Evolutionary conservation across 2,113 vertebrate species (phyloP).

Genomic region (Sprattus sprattus): DNA sequence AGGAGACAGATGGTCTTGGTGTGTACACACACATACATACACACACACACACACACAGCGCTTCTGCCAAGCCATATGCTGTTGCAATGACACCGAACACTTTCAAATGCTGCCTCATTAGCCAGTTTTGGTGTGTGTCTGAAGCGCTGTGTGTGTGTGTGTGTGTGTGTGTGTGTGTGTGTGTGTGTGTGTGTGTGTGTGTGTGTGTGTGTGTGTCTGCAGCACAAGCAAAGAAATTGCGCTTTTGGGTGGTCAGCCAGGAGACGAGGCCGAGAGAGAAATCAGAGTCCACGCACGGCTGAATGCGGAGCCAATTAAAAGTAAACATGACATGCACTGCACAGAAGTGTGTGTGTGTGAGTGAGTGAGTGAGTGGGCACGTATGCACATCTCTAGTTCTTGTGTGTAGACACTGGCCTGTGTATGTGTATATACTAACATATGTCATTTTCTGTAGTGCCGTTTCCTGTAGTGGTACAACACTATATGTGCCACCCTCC

Average conservation of each 20-base stretch:
- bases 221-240: background rate
- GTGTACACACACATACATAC: slow-evolving; percentile 7
- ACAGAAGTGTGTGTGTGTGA: background rate
- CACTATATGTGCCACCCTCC: background rate
- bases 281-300: background rate
- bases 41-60: slow-evolving; percentile 21
- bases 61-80: slow-evolving; percentile 61
- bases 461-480: background rate
- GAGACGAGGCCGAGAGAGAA: background rate
- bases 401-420: background rate
- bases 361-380: background rate
- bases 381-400: background rate
- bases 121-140: background rate
- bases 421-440: background rate
- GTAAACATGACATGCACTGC: background rate
- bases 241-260: slow-evolving; percentile 1
- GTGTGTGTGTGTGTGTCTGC: background rate
- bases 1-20: slow-evolving; percentile 42
- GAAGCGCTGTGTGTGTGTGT: too few relatives aligned
- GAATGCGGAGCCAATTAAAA: background rate
- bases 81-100: slow-evolving; percentile 43
- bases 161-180: too few relatives aligned
- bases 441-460: too few relatives aligned
- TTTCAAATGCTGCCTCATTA: slow-evolving; percentile 19
- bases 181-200: too few relatives aligned